Evolutionary conservation across 2,113 vertebrate species (phyloP), one percentile per base, ranked within the genome.

Genomic region (Ciconia boyciana): DNA sequence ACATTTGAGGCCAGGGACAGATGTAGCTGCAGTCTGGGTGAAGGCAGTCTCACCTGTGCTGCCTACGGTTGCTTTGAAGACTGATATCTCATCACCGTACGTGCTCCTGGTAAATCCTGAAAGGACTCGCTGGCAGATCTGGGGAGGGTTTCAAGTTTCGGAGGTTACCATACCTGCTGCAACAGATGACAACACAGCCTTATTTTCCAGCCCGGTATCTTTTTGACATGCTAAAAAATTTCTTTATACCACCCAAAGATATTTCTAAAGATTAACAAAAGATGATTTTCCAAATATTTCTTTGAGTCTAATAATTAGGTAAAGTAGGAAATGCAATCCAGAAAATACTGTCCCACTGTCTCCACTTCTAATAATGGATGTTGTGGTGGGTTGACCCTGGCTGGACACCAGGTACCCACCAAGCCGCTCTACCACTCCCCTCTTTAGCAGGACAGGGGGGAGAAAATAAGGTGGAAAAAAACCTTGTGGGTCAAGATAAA

Each of bases 71-170:
- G 43, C 77, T 83, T 64, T 77, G 44, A 77, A 55, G 71, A 71
- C 16, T 15, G 31, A 12, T 34, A 3, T 20, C 34, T 51, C 48
- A 51, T 6, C 7, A 5, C 16, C 3, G 0, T 2, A 51, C 2
- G 0, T 3, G 10, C 10, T 32, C 19, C 32, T 64, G 3, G 1
- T 78, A 46, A 87, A 76, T 54, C 39, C 66, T 80, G n/a, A 57
- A 41, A 46, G 57, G 54, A 28, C 43, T 75, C 64, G 18, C 55
- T 39, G 51, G 51, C 48, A 69, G 44, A 55, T 82, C 41, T 71
- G 15, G 39, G 31, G 66, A 60, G 8, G 9, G 10, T 46, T 76
- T 76, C 31, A 31, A 0, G n/a, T 36, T 80, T 54, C 0, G 0
- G 16, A 58, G 46, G 20, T 77, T 74, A 43, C 24, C n/a, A 25